Conservation (phyloP, 2,888 invertebrate genomes). For the Caenorhabditis wallacei region DNA sequence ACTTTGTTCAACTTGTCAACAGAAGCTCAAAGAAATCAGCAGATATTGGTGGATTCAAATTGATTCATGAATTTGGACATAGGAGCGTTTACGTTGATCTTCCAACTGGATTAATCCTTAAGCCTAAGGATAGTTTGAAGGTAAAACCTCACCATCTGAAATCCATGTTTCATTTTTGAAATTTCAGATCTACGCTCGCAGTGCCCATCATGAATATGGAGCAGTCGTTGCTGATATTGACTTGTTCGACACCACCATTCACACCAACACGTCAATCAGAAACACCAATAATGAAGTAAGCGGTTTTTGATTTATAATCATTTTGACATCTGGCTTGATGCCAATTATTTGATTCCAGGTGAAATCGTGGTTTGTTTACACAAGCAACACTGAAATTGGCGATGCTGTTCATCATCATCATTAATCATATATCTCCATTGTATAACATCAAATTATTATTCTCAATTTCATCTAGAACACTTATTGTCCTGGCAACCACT, state of each 20-base stretch:
- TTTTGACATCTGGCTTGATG: conserved; percentile 23
- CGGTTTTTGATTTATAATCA: conserved; percentile 6
- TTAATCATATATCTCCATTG: conserved; percentile 10
- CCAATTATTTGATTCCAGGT: conserved; percentile 44
- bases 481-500: conserved; percentile 6
- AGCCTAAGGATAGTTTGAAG: conserved; percentile 61
- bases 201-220: conserved; percentile 16
- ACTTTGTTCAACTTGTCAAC: conserved; percentile 53
- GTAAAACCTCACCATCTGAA: background rate
- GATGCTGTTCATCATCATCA: conserved; percentile 39
- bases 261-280: conserved; percentile 58
- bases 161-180: background rate
- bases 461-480: background rate
- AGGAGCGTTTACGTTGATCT: conserved; percentile 59
- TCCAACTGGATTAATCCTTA: conserved; percentile 59
- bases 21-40: conserved; percentile 55
- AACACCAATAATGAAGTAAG: conserved; percentile 53
- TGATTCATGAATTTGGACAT: conserved; percentile 56
- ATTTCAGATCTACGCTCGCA: conserved; percentile 51
- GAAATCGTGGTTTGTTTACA: conserved; percentile 65
- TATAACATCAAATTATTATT: background rate
- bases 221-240: conserved; percentile 53
- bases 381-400: conserved; percentile 59
- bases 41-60: conserved; percentile 49
- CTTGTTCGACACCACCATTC: conserved; percentile 52